Percentiles rank a stretch among this genome's conserved stretches.
These are phyloP conservation scores for Propithecus perrieri DNA, from an alignment of 2,797 vertebrate genomes.

Conservation along the genomic window DNA sequence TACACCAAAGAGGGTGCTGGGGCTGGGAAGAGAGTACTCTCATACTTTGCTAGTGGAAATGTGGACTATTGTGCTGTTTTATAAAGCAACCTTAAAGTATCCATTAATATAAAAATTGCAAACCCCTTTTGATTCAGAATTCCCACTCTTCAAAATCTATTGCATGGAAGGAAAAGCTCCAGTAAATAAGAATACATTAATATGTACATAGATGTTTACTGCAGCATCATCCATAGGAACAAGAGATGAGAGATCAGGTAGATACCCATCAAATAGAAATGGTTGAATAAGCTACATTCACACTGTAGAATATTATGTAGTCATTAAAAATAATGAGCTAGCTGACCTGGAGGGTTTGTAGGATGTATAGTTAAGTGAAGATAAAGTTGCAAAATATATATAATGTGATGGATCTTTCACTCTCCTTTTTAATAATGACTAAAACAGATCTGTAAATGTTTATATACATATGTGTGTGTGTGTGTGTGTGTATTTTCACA, in stretches of 20 bases:
- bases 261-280: not conserved
- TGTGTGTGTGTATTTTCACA: not conserved
- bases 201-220: not conserved
- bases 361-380: not conserved
- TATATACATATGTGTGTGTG: no score
- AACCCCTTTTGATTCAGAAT: not conserved
- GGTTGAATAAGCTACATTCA: not conserved
- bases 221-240: not conserved
- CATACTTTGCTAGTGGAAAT: not conserved
- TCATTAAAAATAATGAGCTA: not conserved
- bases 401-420: not conserved
- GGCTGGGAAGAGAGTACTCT: not conserved
- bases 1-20: not conserved
- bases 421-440: not conserved
- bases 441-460: not conserved
- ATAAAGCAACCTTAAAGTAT: not conserved
- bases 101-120: constrained; percentile 18
- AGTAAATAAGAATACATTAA: not conserved
- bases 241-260: not conserved
- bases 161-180: not conserved
- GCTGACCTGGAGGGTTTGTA: not conserved
- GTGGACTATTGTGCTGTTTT: not conserved
- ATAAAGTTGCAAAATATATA: not conserved
- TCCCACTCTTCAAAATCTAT: not conserved
- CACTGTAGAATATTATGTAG: not conserved